Evolutionary conservation across 2,797 vertebrate species (phyloP), one percentile per base, ranked within the genome.

Genomic region (Cuculus canorus): DNA sequence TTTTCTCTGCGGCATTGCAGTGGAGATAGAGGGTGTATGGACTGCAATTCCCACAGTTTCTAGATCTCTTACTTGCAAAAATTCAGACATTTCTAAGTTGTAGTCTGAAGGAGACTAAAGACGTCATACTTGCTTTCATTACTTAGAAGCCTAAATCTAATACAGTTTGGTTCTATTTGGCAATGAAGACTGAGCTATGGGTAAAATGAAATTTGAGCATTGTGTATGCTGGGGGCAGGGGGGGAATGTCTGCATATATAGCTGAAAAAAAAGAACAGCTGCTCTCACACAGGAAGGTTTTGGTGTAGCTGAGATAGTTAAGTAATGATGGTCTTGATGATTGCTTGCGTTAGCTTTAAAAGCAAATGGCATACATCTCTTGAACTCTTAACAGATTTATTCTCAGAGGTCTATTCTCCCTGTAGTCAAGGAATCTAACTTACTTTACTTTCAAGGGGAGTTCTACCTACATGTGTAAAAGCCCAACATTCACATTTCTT

Each of bases 131-230:
- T 75, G 47, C 54, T 79, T 86, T 82, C 47, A 17, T 73, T 90
- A 71, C 56, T 90, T 69, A 89, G 79, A 92, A 92, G 78, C 50
- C 30, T 71, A 71, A 64, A 76, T 91, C 52, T 88, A 73, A 61
- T 78, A 75, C 76, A 75, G 66, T 91, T 91, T 70, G 82, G 2
- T 60, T 72, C 11, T 89, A 5, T 85, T 94, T 85, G 90, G 22
- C 71, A 78, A 48, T 32, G 41, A 72, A 80, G 41, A 27, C 59
- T 79, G 59, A 82, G 64, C 57, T 93, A 4, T 59, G 57, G 33
- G n/a, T 94, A 80, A 71, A 91, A 72, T 70, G 91, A 88, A 95
- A 82, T 64, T 48, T 47, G 41, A 32, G 30, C 13, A 9, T 33
- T 82, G 41, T 50, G 19, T 45, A 24, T 82, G 28, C 37, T 2